Evolutionary conservation across 2,797 vertebrate genomes (phyloP).

Genomic region (Falco naumanni): DNA sequence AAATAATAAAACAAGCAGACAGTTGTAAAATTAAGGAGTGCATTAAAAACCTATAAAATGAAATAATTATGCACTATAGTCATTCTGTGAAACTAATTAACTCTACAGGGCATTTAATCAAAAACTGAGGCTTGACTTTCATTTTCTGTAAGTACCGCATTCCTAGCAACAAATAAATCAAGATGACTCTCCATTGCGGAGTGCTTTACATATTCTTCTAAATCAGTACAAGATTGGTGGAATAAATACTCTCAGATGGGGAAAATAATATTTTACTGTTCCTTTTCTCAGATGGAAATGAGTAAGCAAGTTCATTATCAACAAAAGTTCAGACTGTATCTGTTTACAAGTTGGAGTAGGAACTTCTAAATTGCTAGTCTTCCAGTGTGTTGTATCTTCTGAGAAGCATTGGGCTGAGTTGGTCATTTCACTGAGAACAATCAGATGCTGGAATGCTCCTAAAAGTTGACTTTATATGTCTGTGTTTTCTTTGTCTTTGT

Average conservation of each 20-base stretch:
- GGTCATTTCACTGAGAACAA: neutral
- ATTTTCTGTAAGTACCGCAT: neutral
- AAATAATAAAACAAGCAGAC: neutral
- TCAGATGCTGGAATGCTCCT: neutral
- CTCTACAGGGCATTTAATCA: conserved; percentile 2
- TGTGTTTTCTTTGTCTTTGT: neutral
- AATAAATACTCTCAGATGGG: neutral
- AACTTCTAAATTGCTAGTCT: neutral
- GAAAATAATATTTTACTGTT: neutral
- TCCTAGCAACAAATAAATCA: conserved; percentile 26
- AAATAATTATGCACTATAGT: neutral
- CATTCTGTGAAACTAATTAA: neutral
- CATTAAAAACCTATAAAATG: conserved; percentile 33
- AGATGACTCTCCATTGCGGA: neutral
- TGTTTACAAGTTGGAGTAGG: neutral
- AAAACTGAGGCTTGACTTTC: neutral
- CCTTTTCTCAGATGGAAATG: neutral
- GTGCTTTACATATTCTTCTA: neutral
- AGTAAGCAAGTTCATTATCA: neutral
- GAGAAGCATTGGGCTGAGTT: neutral
- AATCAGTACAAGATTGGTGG: neutral
- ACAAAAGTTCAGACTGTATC: neutral
- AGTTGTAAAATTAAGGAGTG: conserved; percentile 22
- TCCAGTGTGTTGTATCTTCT: accelerated
- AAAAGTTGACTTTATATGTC: neutral